Conservation (phyloP, 2,888 invertebrate species). For the Agonum fuliginosum region DNA sequence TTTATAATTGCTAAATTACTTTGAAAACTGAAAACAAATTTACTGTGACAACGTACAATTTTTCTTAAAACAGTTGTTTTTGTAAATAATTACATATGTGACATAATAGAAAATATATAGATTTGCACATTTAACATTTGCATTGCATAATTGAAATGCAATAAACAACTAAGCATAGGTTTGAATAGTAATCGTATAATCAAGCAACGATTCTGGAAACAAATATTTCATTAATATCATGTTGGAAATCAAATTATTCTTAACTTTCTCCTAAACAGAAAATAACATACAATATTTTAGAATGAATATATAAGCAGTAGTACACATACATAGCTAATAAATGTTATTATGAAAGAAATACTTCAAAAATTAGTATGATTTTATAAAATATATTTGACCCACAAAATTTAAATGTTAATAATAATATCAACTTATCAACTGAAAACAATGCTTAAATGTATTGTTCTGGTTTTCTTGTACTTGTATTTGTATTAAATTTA, state of each 20-base stretch:
- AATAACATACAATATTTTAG: neutral
- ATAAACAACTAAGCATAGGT: neutral
- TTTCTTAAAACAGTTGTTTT: neutral
- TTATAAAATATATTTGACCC: too few relatives aligned
- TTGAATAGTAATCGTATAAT: neutral
- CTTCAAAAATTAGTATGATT: neutral
- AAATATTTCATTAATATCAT: slow-evolving; percentile 29
- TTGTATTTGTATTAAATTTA: too few relatives aligned
- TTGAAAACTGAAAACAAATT: neutral
- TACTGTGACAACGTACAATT: slow-evolving; percentile 13
- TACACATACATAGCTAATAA: neutral
- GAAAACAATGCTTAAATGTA: too few relatives aligned
- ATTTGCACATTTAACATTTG: slow-evolving; percentile 5
- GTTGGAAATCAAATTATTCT: slow-evolving; percentile 10
- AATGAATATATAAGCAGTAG: neutral
- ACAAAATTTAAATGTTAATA: too few relatives aligned
- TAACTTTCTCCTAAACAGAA: slow-evolving; percentile 15
- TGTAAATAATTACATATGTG: slow-evolving; percentile 17
- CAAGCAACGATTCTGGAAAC: slow-evolving; percentile 10
- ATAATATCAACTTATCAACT: too few relatives aligned
- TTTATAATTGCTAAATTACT: neutral
- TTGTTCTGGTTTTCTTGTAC: too few relatives aligned
- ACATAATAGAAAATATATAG: slow-evolving; percentile 29
- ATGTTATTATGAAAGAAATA: neutral
- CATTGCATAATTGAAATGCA: slow-evolving; percentile 20